A percentile compares a stretch with the other conserved stretches of the same genome.
phyloP scores from a whole-genome alignment of 2,888 invertebrate genomes.

The Stramonita haemastoma region DNA sequence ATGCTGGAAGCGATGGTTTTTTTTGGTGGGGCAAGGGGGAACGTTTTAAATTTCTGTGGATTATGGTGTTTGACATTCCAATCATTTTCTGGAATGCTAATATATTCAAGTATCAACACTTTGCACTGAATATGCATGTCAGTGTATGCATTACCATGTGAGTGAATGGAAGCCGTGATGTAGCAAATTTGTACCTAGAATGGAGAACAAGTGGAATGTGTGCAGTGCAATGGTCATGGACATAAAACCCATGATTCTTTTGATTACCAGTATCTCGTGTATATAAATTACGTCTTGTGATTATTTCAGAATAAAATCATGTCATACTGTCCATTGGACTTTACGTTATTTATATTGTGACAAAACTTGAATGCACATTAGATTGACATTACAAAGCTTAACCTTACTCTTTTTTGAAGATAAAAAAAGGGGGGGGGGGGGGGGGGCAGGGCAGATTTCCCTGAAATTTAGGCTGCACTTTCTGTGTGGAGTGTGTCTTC shows the following conservation, averaged over 20 bases:
- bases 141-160: neutral
- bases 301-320: slow-evolving; percentile 29
- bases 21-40: no score
- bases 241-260: neutral
- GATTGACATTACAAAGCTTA: no score
- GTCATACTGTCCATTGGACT: neutral
- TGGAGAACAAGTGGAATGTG: neutral
- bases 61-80: slow-evolving; percentile 21
- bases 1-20: no score
- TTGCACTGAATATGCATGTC: neutral
- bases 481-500: no score
- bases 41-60: no score
- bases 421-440: no score
- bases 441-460: no score
- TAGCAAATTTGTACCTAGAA: neutral
- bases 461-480: no score
- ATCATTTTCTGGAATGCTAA: slow-evolving; percentile 3
- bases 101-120: neutral
- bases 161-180: neutral
- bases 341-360: neutral
- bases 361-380: neutral
- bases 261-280: neutral
- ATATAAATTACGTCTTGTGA: slow-evolving; percentile 19
- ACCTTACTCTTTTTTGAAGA: no score
- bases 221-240: slow-evolving; percentile 13